Base-by-base conservation (phyloP, 2,888 invertebrate species). In the Ypsolopha sequella region DNA sequence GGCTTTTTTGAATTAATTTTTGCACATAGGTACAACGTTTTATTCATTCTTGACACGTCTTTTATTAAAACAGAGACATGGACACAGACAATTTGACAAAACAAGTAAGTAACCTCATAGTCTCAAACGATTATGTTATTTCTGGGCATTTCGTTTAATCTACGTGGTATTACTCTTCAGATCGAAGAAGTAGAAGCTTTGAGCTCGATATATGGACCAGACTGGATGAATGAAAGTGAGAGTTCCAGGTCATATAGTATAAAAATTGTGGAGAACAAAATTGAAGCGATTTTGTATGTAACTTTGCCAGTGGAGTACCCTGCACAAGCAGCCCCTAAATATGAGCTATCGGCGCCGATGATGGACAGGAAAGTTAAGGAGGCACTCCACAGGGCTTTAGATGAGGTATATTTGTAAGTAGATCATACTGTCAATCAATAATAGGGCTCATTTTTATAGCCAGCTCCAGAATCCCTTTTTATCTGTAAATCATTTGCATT, bases 121-220 rank as follows among this genome's bases (percentile, higher is more conserved):
- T 11, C 24, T n/a, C 36, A 11, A 36, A 13, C 44, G 34, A 7
- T 41, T 51, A 36, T 41, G 13, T n/a, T 38, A 8, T 33, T 36
- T 13, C n/a, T 43, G 10, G 36, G 13, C 36, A 48, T 8, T 45
- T 13, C 24, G 4, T 24, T 24, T 38, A 41, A 2, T 13, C 7
- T 6, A 6, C 11, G 0, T 38, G 9, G 3, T 24, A 33, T 38
- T 36, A 10, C 14, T 33, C 10, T 56, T 34, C 55, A 91, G 90
- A 73, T 74, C 6, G 92, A 92, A 58, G 94, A 94, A 85, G 81
- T 93, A 13, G 93, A 93, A 76, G 92, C 91, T 0, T 73, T 94
- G 13, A 80, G 85, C 56, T 89, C 94, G 3, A 94, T 95, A 58
- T 95, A 93, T 65, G 90, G 88, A 2, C 80, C 89, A 24, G 91